These are phyloP conservation scores for Epizoanthus rinbou DNA, from an alignment of 92 coral and sea anemone genomes.

Conservation along the genomic window DNA sequence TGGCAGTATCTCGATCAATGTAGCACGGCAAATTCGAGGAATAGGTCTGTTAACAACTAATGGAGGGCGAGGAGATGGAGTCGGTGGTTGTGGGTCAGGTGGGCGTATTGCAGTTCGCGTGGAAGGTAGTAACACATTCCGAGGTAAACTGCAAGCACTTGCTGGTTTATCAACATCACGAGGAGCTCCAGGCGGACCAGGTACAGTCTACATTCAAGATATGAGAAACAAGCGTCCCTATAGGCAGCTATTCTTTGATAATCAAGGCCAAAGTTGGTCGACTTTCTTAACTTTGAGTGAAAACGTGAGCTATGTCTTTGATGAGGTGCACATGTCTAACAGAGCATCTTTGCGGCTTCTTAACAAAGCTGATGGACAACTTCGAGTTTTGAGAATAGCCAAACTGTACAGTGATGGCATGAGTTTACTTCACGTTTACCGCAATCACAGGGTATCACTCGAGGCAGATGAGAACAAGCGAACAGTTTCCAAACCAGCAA, in stretches of 20 bases:
- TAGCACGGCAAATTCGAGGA: slow-evolving; percentile 49
- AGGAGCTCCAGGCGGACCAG: slow-evolving; percentile 60
- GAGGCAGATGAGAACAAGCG: slow-evolving; percentile 34
- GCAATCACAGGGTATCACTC: slow-evolving; percentile 47
- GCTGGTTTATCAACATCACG: slow-evolving; percentile 49
- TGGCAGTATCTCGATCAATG: slow-evolving; percentile 57
- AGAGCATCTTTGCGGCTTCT: slow-evolving; percentile 60
- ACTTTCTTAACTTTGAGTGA: slow-evolving; percentile 59
- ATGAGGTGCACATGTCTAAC: slow-evolving; percentile 53
- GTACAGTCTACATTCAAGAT: slow-evolving; percentile 61
- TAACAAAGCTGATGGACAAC: slow-evolving; percentile 32
- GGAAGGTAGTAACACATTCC: slow-evolving; percentile 37
- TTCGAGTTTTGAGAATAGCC: slow-evolving; percentile 38
- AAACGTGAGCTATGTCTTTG: slow-evolving; percentile 39
- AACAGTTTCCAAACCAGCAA: slow-evolving; percentile 48
- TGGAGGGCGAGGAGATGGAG: slow-evolving; percentile 65
- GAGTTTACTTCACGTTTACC: slow-evolving; percentile 59
- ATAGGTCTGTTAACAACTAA: slow-evolving; percentile 55
- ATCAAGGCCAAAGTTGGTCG: slow-evolving; percentile 54
- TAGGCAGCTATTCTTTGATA: slow-evolving; percentile 56
- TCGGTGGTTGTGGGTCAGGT: slow-evolving; percentile 69
- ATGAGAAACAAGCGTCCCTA: slow-evolving; percentile 48
- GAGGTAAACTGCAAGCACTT: slow-evolving; percentile 56
- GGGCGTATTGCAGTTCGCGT: slow-evolving; percentile 60
- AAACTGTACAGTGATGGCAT: slow-evolving; percentile 56